Conservation (phyloP, 2,797 vertebrate species). For the Aulostomus chinensis region DNA sequence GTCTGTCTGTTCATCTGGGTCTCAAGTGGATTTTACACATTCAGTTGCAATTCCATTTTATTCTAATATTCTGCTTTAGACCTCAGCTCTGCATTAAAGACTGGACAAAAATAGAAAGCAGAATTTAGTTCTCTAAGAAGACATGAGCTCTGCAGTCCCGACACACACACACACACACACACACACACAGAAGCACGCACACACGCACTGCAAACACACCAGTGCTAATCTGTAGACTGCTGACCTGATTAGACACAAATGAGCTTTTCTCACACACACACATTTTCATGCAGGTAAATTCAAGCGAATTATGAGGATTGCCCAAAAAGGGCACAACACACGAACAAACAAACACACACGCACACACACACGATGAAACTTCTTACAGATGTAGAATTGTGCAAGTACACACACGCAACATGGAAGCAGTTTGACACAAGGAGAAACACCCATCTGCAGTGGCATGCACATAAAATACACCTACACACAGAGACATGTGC, state of each 20-base stretch:
- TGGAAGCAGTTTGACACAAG: no score
- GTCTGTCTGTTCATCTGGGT: no score
- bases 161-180: slow-evolving; percentile 2
- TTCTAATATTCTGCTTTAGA: no score
- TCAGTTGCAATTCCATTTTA: no score
- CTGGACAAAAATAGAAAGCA: no score
- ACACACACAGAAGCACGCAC: slow-evolving; percentile 9
- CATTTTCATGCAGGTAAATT: slow-evolving; percentile 14
- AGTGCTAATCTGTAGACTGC: slow-evolving; percentile 40
- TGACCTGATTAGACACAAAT: slow-evolving; percentile 63
- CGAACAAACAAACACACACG: not conserved
- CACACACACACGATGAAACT: not conserved
- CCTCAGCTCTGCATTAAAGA: no score
- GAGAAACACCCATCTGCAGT: not conserved
- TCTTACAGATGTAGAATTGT: not conserved
- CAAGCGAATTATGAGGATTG: not conserved
- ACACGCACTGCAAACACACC: slow-evolving; percentile 15
- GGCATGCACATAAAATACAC: no score
- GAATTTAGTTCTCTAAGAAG: slow-evolving; percentile 25
- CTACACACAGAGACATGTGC: not conserved
- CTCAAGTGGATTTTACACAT: no score
- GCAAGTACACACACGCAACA: not conserved
- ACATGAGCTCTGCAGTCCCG: slow-evolving; percentile 20
- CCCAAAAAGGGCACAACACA: not conserved
- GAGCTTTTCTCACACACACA: slow-evolving; percentile 9